Percentiles rank a stretch among this genome's conserved stretches.
Evolutionary conservation across 2,113 vertebrate species (phyloP).

Genomic region (Speoplatyrhinus poulsoni): DNA sequence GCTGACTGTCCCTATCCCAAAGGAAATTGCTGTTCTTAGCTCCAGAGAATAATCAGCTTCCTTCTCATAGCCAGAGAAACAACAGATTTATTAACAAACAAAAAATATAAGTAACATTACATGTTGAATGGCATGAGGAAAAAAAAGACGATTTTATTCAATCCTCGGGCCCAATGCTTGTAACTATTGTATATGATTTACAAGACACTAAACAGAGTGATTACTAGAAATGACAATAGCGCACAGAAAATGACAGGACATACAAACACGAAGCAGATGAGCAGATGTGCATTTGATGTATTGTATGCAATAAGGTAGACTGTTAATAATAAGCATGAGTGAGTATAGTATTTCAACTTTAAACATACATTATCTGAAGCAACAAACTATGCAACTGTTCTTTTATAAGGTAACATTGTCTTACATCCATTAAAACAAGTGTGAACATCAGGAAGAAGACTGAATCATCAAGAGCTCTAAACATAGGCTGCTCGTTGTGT

Average conservation of each 20-base stretch:
- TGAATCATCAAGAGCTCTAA: neutral
- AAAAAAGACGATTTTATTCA: neutral
- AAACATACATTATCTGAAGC: neutral
- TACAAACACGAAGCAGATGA: constrained; percentile 6
- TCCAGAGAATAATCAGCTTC: no score
- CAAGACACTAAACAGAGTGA: constrained; percentile 22
- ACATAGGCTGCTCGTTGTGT: neutral
- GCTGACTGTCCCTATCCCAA: no score
- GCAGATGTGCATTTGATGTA: constrained; percentile 6
- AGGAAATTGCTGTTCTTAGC: no score
- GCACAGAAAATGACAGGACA: constrained; percentile 36
- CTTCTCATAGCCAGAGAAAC: no score
- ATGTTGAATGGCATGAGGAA: neutral
- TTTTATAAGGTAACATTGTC: neutral
- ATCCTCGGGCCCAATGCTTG: neutral
- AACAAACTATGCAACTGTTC: neutral
- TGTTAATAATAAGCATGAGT: no score
- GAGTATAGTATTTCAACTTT: no score
- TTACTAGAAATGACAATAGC: constrained; percentile 27
- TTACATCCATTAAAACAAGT: neutral
- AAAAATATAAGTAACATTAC: no score
- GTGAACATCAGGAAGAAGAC: constrained; percentile 8
- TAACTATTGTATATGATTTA: constrained; percentile 3
- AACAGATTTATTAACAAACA: no score
- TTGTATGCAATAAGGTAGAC: no score